Percentiles rank a stretch among this genome's conserved stretches.
Conservation (phyloP, 2,113 vertebrate genomes). For the Antennarius striatus region DNA sequence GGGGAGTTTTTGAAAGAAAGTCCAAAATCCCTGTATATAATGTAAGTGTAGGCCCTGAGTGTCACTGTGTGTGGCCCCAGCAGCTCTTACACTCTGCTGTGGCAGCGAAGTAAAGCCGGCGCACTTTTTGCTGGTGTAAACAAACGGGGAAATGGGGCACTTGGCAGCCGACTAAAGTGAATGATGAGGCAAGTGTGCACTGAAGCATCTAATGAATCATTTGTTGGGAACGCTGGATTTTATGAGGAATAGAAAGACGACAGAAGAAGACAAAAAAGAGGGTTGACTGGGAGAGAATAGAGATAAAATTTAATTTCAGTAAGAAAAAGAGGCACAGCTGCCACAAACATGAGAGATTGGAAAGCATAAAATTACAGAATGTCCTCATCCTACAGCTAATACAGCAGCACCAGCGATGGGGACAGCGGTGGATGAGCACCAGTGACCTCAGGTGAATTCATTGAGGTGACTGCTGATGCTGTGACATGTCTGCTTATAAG, state of each 20-base stretch:
- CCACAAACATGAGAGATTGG: conserved; percentile 41
- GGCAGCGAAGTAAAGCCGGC: conserved; percentile 56
- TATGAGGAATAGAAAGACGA: conserved; percentile 72
- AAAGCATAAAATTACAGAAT: conserved; percentile 27
- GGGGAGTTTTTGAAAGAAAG: conserved; percentile 43
- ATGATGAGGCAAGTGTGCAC: conserved; percentile 75
- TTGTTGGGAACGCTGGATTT: conserved; percentile 71
- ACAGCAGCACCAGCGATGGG: conserved; percentile 27
- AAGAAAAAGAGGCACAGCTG: conserved; percentile 41
- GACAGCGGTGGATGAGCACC: conserved; percentile 6
- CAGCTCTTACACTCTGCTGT: conserved; percentile 46
- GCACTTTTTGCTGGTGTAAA: conserved; percentile 73
- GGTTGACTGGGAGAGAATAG: conserved; percentile 36
- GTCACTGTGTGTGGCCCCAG: conserved; percentile 74
- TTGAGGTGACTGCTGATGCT: conserved; percentile 50
- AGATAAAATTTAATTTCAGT: conserved; percentile 33
- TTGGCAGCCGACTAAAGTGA: conserved; percentile 74
- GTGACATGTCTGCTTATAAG: conserved; percentile 34
- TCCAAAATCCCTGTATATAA: conserved; percentile 50
- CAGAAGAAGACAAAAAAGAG: conserved; percentile 53
- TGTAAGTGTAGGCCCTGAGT: conserved; percentile 51
- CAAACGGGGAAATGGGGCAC: conserved; percentile 76
- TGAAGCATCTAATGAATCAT: conserved; percentile 77
- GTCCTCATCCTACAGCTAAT: conserved; percentile 30
- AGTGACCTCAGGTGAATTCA: conserved; percentile 38